phyloP scores from a whole-genome alignment of 2,888 invertebrate genomes.

The Saturnia japonica region DNA sequence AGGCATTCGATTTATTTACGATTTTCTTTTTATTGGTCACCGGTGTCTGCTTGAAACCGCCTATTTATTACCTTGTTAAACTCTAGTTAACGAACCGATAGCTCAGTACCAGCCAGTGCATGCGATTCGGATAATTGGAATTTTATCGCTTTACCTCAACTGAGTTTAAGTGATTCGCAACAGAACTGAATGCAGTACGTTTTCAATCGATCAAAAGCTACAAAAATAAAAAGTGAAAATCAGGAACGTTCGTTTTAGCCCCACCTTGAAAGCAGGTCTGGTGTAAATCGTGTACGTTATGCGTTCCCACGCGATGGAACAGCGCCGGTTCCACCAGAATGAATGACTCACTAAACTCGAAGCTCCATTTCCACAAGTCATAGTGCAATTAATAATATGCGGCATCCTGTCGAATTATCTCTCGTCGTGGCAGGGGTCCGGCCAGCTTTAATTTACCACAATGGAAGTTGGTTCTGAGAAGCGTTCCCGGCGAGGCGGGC shows the following conservation, averaged over 20 bases:
- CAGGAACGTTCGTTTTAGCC: constrained; percentile 42
- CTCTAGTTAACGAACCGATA: constrained; percentile 77
- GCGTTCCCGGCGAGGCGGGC: constrained; percentile 76
- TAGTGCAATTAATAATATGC: constrained; percentile 83
- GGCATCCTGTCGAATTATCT: constrained; percentile 83
- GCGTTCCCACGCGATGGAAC: constrained; percentile 73
- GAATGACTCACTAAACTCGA: constrained; percentile 80
- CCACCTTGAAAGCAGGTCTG: constrained; percentile 51
- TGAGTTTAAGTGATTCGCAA: constrained; percentile 70
- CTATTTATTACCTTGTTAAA: constrained; percentile 81
- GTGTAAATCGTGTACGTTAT: constrained; percentile 63
- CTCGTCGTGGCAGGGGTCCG: constrained; percentile 80
- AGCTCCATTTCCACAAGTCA: constrained; percentile 82
- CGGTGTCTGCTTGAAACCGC: constrained; percentile 63
- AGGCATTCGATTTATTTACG: constrained; percentile 76
- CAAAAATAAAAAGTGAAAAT: constrained; percentile 47
- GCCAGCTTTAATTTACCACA: constrained; percentile 82
- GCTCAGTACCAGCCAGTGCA: constrained; percentile 59
- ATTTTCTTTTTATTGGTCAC: constrained; percentile 76
- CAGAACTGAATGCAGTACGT: constrained; percentile 37
- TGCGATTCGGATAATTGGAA: constrained; percentile 69
- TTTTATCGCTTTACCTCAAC: constrained; percentile 68
- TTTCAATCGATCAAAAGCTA: constrained; percentile 46
- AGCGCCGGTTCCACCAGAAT: constrained; percentile 65
- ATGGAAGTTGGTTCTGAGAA: constrained; percentile 81